phyloP scores from a whole-genome alignment of 2,888 invertebrate species.

The Pecten maximus region DNA sequence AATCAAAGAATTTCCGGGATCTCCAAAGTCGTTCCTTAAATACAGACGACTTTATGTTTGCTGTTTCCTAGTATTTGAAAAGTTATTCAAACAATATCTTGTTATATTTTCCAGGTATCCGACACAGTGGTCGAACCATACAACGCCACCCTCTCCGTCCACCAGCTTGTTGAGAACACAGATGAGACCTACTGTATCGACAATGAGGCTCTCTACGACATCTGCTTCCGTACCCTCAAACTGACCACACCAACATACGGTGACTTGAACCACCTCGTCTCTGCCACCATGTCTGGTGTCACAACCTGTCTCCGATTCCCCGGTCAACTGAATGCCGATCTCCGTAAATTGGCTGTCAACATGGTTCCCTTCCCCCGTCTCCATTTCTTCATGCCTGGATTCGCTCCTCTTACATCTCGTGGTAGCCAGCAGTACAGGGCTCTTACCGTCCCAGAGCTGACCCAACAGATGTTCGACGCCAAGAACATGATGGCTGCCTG shows the following conservation, averaged over 20 bases:
- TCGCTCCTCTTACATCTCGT: conserved; percentile 92
- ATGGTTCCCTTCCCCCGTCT: conserved; percentile 96
- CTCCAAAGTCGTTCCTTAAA: too few relatives aligned
- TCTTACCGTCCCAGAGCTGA: conserved; percentile 93
- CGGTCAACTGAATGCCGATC: conserved; percentile 93
- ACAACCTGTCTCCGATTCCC: conserved; percentile 87
- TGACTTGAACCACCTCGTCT: conserved; percentile 91
- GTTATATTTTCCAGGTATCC: conserved; percentile 85
- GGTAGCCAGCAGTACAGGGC: conserved; percentile 91
- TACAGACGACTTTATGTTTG: too few relatives aligned
- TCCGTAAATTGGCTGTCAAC: conserved; percentile 88
- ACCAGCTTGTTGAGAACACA: conserved; percentile 90
- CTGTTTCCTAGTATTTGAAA: too few relatives aligned
- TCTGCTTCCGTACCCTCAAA: conserved; percentile 93
- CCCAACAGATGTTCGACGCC: conserved; percentile 94
- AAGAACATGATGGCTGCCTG: conserved; percentile 99
- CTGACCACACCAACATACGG: conserved; percentile 91
- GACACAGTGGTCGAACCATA: conserved; percentile 88
- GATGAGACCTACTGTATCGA: conserved; percentile 94
- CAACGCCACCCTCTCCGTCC: conserved; percentile 90
- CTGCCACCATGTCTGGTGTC: conserved; percentile 84
- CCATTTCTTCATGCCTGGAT: conserved; percentile 96
- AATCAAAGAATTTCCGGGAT: too few relatives aligned
- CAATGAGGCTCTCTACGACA: conserved; percentile 93
- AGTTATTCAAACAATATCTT: not conserved